A percentile compares a stretch with the other conserved stretches of the same genome.
Evolutionary conservation across 1,140 invertebrate genomes (phyloP).

Genomic region (Pinna nobilis): DNA sequence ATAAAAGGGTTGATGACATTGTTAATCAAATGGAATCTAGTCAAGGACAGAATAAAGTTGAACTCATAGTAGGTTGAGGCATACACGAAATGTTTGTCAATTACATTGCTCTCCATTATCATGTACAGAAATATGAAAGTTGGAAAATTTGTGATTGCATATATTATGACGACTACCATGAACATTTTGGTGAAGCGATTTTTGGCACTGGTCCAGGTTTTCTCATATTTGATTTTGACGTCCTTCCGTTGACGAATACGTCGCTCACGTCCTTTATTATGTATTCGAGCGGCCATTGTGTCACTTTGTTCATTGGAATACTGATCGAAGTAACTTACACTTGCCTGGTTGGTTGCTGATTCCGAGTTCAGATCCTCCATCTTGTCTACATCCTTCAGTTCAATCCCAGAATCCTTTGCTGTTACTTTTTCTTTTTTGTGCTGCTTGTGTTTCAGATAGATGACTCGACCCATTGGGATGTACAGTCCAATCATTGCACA

Average conservation of each 20-base stretch:
- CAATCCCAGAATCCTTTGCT: background rate
- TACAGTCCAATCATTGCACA: constrained; percentile 13
- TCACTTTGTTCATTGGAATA: background rate
- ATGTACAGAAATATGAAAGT: constrained; percentile 17
- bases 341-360: background rate
- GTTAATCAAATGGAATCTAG: too few relatives aligned
- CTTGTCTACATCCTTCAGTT: background rate
- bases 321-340: background rate
- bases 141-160: constrained; percentile 12
- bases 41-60: too few relatives aligned
- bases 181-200: constrained; percentile 16
- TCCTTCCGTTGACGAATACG: background rate
- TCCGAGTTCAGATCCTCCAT: background rate
- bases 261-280: background rate
- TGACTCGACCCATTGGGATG: constrained; percentile 9
- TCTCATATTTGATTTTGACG: too few relatives aligned
- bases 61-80: too few relatives aligned
- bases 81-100: too few relatives aligned
- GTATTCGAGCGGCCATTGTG: background rate
- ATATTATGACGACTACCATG: constrained; percentile 14
- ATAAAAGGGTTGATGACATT: too few relatives aligned
- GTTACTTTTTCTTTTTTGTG: background rate
- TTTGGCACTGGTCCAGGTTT: constrained; percentile 8
- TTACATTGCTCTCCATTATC: constrained; percentile 5
- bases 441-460: background rate